Conservation (phyloP, 2,797 vertebrate genomes). For the Sylvia borin region DNA sequence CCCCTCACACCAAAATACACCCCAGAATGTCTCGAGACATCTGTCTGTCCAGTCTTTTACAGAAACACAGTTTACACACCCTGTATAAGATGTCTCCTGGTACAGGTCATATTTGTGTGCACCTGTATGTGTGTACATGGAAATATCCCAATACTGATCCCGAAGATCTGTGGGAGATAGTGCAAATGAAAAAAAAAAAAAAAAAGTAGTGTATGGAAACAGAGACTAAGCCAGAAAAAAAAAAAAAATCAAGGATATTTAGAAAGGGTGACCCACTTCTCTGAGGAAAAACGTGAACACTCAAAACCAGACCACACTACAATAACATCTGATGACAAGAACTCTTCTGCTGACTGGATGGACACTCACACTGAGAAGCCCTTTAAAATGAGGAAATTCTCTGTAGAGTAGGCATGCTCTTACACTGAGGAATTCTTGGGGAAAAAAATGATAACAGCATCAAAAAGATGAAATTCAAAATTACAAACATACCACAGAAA, state of each 20-base stretch:
- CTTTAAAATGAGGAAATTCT: not conserved
- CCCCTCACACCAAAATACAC: accelerated
- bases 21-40: accelerated
- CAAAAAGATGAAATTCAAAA: constrained; percentile 6
- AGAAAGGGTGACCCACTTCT: not conserved
- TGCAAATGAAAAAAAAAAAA: not conserved
- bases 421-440: not conserved
- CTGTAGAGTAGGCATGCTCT: not conserved
- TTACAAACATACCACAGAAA: not conserved
- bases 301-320: not conserved
- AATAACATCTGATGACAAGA: not conserved
- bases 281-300: not conserved
- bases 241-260: not conserved
- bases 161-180: not conserved
- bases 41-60: not conserved
- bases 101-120: not conserved
- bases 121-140: not conserved
- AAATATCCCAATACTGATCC: not conserved
- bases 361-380: not conserved
- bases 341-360: not conserved
- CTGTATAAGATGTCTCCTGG: not conserved
- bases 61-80: not conserved
- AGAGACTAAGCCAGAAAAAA: not conserved
- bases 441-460: not conserved
- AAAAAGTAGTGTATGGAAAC: not conserved